Percentiles rank a stretch among this genome's conserved stretches.
Conservation (phyloP, 2,113 vertebrate species). For the Ceyx cyanopectus region DNA sequence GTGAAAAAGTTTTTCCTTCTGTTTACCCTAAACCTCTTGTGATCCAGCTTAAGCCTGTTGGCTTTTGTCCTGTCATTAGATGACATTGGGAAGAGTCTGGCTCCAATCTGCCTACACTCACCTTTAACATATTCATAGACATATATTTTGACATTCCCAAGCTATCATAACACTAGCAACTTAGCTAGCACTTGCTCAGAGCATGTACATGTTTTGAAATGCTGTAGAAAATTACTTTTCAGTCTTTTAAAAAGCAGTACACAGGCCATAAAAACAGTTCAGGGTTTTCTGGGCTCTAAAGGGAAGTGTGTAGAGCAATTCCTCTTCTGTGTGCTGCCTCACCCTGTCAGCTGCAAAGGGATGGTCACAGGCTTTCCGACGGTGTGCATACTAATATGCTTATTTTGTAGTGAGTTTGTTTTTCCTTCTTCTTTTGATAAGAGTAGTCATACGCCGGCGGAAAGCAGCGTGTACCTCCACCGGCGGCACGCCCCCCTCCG, state of each 20-base stretch:
- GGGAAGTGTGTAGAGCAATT: fast-evolving
- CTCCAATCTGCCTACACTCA: too few relatives aligned
- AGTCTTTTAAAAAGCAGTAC: not conserved
- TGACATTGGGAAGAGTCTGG: too few relatives aligned
- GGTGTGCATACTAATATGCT: fast-evolving
- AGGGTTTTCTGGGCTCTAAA: not conserved
- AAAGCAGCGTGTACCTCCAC: fast-evolving
- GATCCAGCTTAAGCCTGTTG: too few relatives aligned
- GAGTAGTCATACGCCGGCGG: too few relatives aligned
- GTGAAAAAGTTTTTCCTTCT: too few relatives aligned
- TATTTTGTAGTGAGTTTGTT: not conserved
- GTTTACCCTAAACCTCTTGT: too few relatives aligned
- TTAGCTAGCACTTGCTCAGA: not conserved
- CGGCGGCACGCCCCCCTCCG: fast-evolving
- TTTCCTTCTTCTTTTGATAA: fast-evolving
- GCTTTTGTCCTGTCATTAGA: too few relatives aligned
- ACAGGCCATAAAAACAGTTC: not conserved
- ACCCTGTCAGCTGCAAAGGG: fast-evolving
- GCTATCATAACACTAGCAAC: not conserved
- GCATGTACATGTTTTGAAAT: not conserved
- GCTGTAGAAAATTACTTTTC: not conserved
- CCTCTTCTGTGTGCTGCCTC: fast-evolving
- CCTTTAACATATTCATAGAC: too few relatives aligned
- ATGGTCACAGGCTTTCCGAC: too few relatives aligned
- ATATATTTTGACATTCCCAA: not conserved